Percentiles rank a stretch among this genome's conserved stretches.
phyloP scores from a whole-genome alignment of 2,797 vertebrate genomes.

The Scyliorhinus canicula region DNA sequence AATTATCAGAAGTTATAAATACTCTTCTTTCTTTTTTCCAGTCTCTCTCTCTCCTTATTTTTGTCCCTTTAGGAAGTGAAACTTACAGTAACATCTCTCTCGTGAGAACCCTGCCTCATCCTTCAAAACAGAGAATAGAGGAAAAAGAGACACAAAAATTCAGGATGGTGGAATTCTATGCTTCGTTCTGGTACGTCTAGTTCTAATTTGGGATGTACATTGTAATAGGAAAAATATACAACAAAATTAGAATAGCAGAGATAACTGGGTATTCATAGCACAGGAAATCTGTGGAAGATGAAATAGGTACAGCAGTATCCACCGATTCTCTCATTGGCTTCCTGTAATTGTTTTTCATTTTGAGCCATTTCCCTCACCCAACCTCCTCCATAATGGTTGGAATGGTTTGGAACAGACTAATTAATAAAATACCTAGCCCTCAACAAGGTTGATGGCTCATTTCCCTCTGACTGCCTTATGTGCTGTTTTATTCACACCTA shows the following conservation, averaged over 20 bases:
- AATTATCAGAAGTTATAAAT: slow-evolving; percentile 5
- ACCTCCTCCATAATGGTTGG: neutral
- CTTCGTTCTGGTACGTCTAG: neutral
- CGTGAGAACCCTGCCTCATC: neutral
- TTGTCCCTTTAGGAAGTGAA: neutral
- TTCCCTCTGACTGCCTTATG: neutral
- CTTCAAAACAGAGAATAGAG: neutral
- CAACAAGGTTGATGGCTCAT: neutral
- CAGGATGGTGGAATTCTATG: neutral
- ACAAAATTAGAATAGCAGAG: neutral
- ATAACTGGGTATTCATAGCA: neutral
- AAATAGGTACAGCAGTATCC: neutral
- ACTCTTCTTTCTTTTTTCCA: too few relatives aligned
- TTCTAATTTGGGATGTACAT: neutral
- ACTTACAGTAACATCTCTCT: neutral
- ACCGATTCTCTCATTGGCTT: neutral
- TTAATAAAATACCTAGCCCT: neutral
- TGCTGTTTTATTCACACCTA: too few relatives aligned
- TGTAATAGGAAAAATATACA: neutral
- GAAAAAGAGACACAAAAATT: too few relatives aligned
- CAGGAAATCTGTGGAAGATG: neutral
- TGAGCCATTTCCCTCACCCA: neutral
- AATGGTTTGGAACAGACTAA: neutral
- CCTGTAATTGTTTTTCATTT: neutral
- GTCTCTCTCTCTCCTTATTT: neutral